These are phyloP conservation scores for Melanostigma gelatinosum DNA, from an alignment of 2,113 vertebrate genomes.

Conservation along the genomic window DNA sequence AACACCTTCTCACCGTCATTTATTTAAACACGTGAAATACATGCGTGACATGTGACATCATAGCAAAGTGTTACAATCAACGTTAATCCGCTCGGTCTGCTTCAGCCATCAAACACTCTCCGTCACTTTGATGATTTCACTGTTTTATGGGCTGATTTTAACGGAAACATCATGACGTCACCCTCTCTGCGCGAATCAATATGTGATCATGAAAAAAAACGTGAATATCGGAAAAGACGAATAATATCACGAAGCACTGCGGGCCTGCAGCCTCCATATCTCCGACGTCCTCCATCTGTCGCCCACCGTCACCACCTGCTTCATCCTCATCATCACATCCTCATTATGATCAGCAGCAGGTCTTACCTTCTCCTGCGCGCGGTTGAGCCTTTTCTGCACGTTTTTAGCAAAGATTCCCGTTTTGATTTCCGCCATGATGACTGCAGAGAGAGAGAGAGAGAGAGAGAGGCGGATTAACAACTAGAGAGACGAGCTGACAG, in stretches of 20 bases:
- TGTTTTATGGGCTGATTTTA: not conserved
- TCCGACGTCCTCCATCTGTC: constrained; percentile 18
- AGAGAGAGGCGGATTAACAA: constrained; percentile 43
- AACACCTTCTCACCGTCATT: not conserved
- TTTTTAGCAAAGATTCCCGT: constrained; percentile 97
- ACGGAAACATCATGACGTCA: constrained; percentile 27
- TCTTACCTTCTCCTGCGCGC: constrained; percentile 95
- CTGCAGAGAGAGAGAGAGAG: constrained; percentile 27
- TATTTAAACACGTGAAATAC: not conserved
- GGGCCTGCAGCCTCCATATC: constrained; percentile 39
- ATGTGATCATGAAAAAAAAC: not conserved
- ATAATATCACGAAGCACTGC: not conserved
- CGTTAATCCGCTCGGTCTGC: constrained; percentile 1
- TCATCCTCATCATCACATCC: not conserved
- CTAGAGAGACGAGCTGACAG: not conserved
- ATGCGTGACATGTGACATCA: constrained; percentile 28
- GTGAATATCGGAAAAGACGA: not conserved
- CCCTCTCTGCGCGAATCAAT: not conserved
- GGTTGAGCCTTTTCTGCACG: constrained; percentile 93
- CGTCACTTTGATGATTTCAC: not conserved
- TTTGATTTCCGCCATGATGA: constrained; percentile 98
- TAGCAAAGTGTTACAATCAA: not conserved
- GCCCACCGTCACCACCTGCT: constrained; percentile 9
- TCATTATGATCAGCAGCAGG: accelerated
- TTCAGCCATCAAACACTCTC: constrained; percentile 18